These are phyloP conservation scores for Adoxophyes honmai DNA, from an alignment of 1,140 invertebrate species.

Conservation along the genomic window DNA sequence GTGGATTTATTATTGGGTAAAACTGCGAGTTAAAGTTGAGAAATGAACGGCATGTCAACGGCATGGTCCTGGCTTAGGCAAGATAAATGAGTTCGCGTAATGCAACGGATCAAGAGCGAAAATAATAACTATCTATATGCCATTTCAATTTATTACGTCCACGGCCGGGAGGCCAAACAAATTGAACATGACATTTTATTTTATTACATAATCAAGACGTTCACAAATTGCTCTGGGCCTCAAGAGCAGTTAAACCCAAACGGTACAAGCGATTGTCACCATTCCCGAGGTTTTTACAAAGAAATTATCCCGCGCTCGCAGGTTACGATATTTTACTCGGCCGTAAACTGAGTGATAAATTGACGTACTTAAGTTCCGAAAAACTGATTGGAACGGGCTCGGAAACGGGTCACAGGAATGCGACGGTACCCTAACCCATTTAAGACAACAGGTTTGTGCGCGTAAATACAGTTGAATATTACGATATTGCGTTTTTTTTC, in stretches of 20 bases:
- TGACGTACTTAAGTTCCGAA: constrained; percentile 9
- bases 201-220: too few species aligned
- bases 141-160: background rate
- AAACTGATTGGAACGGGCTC: constrained; percentile 11
- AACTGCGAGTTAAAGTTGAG: constrained; percentile 53
- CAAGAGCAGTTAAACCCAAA: too few species aligned
- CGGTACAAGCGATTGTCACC: background rate
- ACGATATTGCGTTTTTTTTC: too few species aligned
- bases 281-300: background rate
- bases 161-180: too few species aligned
- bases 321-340: constrained; percentile 10
- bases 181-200: too few species aligned
- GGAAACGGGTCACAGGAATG: constrained; percentile 5
- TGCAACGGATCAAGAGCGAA: constrained; percentile 37
- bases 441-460: constrained; percentile 9
- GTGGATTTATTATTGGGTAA: constrained; percentile 49
- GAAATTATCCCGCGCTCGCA: background rate
- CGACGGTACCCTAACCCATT: background rate
- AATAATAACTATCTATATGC: constrained; percentile 10
- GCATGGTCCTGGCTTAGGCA: constrained; percentile 45
- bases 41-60: constrained; percentile 62
- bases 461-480: background rate
- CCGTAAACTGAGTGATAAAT: constrained; percentile 11
- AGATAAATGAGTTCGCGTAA: constrained; percentile 60
- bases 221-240: too few species aligned